Base-by-base conservation (phyloP, 2,113 vertebrate genomes). In the Charina bottae region DNA sequence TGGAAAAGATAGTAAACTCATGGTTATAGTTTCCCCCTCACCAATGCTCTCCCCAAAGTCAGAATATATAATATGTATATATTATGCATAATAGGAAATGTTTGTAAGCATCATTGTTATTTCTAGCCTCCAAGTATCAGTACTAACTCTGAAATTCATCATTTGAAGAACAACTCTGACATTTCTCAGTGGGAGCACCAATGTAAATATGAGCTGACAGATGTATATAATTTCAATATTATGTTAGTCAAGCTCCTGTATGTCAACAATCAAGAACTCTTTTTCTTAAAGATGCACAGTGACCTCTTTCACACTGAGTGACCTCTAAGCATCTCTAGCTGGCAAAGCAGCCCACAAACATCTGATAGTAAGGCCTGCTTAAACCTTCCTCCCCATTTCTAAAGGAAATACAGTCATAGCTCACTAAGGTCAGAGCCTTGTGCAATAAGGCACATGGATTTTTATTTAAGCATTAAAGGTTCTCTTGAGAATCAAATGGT, bases 41-140 rank as follows among this genome's bases (percentile, higher is more conserved):
- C 17, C 28, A 68, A 37, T 33, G 6, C 3, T 11, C 10, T 68
- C 3, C 89, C 5, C 85, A 2, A 62, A 0, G 26, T 54, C 8
- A 3, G 58, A 23, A 9, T 88, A 49, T 8, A 10, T 0, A 1
- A 1, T 68, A 59, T 53, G 53, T 58, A 90, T 92, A 86, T 11
- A 26, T 92, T 86, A 86, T 62, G 24, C 88, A 89, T 89, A 92
- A 89, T 68, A 85, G 83, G 83, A 92, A 92, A 89, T 92, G 42
- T 23, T 58, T 89, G 0, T 68, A 5, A 93, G 92, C 90, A 49
- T 5, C 0, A 0, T 5, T 92, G 49, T 72, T 42, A 85, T 88
- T 95, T 91, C 59, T 13, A 91, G 0, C 46, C 46, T n/a, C 62
- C 59, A 60, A 94, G 37, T 83, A 88, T 58, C 19, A 62, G 2